A percentile compares a stretch with the other conserved stretches of the same genome.
Conservation (phyloP, 2,113 vertebrate species). For the Chaetodon trifascialis region DNA sequence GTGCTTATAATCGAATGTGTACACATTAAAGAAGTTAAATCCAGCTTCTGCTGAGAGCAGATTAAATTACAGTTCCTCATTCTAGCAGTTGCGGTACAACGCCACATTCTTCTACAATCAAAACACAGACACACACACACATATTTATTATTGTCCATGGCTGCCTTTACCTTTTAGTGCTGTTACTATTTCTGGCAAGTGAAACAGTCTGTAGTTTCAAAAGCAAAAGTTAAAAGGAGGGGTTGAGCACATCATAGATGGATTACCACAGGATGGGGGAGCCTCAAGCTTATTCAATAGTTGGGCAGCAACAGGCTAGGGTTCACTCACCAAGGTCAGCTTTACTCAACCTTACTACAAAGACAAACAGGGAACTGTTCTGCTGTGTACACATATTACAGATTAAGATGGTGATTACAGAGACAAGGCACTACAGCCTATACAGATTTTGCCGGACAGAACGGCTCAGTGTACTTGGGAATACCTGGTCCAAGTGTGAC, state of each 20-base stretch:
- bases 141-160: not conserved
- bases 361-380: conserved; percentile 29
- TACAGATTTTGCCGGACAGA: not conserved
- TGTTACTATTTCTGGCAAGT: not conserved
- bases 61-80: conserved; percentile 44
- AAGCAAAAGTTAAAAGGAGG: not conserved
- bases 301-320: conserved; percentile 24
- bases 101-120: conserved; percentile 32
- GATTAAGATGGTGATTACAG: not conserved
- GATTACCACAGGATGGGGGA: conserved; percentile 14
- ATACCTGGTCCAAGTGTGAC: conserved; percentile 1
- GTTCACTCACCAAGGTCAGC: conserved; percentile 26
- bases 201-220: not conserved
- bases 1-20: conserved; percentile 61
- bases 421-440: not conserved
- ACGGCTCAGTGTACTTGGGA: not conserved
- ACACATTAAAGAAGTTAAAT: conserved; percentile 56
- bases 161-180: not conserved
- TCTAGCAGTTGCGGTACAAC: conserved; percentile 15
- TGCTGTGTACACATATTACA: not conserved
- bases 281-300: conserved; percentile 5
- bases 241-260: not conserved
- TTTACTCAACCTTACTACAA: conserved; percentile 10
- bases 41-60: conserved; percentile 38
- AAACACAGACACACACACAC: not conserved